Evolutionary conservation across 2,888 invertebrate species (phyloP).

Genomic region (Rhaphigaster nebulosa): DNA sequence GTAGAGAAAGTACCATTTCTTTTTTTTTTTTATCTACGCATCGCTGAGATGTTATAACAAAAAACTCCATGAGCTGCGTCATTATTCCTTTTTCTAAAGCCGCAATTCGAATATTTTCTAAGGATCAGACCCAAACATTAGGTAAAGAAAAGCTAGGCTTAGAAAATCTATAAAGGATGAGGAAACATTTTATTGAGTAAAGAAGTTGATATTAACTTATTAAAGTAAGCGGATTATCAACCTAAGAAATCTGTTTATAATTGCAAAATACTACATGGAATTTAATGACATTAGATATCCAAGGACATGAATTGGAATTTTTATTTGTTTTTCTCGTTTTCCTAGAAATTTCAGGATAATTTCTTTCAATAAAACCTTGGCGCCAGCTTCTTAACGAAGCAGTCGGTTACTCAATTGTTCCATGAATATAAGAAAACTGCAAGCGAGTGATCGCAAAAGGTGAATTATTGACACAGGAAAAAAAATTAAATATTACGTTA

Average conservation of each 20-base stretch:
- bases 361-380: slow-evolving; percentile 11
- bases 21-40: no score
- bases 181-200: no score
- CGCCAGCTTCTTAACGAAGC: background rate
- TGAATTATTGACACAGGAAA: background rate
- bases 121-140: no score
- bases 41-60: no score
- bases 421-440: background rate
- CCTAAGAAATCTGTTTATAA: background rate
- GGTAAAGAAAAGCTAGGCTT: no score
- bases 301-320: background rate
- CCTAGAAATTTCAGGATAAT: background rate
- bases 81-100: no score
- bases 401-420: background rate
- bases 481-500: background rate
- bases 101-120: no score
- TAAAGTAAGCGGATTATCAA: background rate
- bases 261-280: background rate
- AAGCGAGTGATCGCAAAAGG: background rate
- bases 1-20: no score
- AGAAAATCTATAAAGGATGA: no score
- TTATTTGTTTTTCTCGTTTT: slow-evolving; percentile 1
- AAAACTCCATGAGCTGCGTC: no score
- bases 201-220: background rate
- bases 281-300: background rate